Evolutionary conservation across 2,888 invertebrate genomes (phyloP).

Genomic region (Crematogaster levior): DNA sequence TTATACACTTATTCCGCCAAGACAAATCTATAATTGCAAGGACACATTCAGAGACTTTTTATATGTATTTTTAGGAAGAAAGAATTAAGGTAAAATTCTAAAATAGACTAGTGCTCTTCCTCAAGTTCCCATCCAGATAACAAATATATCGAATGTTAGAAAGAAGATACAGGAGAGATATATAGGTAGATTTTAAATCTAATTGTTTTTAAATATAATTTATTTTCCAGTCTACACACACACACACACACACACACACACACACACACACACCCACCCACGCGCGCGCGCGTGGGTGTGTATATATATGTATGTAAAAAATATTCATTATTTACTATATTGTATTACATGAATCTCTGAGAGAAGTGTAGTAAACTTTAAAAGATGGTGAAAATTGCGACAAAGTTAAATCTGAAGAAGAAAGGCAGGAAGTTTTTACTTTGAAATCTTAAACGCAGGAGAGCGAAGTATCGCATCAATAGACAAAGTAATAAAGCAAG

Average conservation of each 20-base stretch:
- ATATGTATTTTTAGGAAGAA: not conserved
- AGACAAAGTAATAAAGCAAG: slow-evolving; percentile 17
- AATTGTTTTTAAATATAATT: not conserved
- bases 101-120: not conserved
- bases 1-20: not conserved
- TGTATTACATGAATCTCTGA: not conserved
- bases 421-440: not conserved
- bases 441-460: not conserved
- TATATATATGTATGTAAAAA: not conserved
- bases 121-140: not conserved
- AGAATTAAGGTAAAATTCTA: slow-evolving; percentile 18
- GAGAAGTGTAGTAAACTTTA: not conserved
- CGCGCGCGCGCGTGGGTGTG: too few species aligned
- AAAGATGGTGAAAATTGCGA: not conserved
- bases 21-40: not conserved
- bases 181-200: not conserved
- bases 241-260: too few species aligned
- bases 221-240: too few species aligned
- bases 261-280: too few species aligned
- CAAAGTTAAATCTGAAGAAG: not conserved
- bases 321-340: not conserved
- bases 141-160: not conserved
- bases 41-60: not conserved
- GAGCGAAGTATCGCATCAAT: slow-evolving; percentile 16
- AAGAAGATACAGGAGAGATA: not conserved